Base-by-base conservation (phyloP, 92 coral and sea anemone genomes). In the Hydrozoanthus gracilis region DNA sequence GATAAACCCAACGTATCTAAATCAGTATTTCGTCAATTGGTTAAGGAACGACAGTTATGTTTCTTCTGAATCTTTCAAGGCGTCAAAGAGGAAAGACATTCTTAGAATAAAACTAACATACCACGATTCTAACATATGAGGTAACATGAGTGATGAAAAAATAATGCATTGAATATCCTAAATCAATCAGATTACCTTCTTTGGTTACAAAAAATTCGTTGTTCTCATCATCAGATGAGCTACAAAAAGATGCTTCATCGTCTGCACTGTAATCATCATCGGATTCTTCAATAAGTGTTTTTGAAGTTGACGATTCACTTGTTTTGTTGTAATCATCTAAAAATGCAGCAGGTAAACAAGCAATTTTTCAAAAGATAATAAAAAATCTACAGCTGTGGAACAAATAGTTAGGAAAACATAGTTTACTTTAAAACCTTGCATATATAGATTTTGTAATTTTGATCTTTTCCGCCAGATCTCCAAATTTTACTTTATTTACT, bases 181-280 rank as follows among this genome's bases (percentile, higher is more conserved):
- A 27, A 27, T 27, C 39, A 27, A 0, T 12, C 10, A 47, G 51
- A 4, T 77, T 77, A 77, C 82, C 82, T 55, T 77, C 44, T n/a
- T 44, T 39, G 51, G 17, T 3, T 6, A 7, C 9, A 4, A 3
- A 4, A 12, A 74, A 49, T 11, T 20, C 67, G 10, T 77, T 49
- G 4, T 52, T 67, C 14, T 77, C 82, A 35, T 77, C 82, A 55
- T 77, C 82, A 2, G 82, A 44, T 13, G 51, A 77, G 20, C 18
- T 35, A 9, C 47, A 77, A 54, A 77, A 39, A 17, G 82, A 13
- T 14, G 66, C 82, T 77, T 77, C 82, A 27, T 77, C 82, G 3
- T 77, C 82, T 6, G 82, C 82, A 54, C 61, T n/a, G 52, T 76
- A 76, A 51, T 73, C 56, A 47, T 77, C 82, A 77, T 77, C 82